These are phyloP conservation scores for Corythaixoides concolor DNA, from an alignment of 2,113 vertebrate species.

Conservation along the genomic window DNA sequence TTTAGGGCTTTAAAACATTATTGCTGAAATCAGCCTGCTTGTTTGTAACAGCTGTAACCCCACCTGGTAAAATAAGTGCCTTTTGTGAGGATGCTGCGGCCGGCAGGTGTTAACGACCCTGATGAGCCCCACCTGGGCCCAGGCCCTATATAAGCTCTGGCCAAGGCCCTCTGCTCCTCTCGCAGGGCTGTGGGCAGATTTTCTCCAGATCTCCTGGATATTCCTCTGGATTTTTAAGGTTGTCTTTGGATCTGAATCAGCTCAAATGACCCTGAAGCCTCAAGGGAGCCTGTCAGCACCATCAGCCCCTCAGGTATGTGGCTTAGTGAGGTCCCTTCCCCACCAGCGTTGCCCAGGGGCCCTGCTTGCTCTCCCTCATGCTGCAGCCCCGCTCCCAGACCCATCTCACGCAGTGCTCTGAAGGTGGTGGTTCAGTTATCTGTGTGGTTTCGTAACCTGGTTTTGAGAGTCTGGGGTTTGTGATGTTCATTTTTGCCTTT, in stretches of 20 bases:
- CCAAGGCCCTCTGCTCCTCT: fast-evolving
- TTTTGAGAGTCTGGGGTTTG: not conserved
- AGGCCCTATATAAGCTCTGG: not conserved
- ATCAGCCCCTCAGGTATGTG: fast-evolving
- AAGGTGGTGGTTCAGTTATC: fast-evolving
- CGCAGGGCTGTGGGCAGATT: fast-evolving
- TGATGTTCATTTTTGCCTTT: fast-evolving
- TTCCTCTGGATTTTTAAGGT: fast-evolving
- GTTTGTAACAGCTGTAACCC: not conserved
- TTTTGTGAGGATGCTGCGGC: not conserved
- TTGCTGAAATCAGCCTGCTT: not conserved
- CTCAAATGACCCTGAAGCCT: fast-evolving
- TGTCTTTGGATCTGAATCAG: fast-evolving
- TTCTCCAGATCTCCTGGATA: fast-evolving
- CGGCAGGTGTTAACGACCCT: not conserved
- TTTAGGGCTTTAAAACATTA: not conserved
- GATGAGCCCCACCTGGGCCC: not conserved
- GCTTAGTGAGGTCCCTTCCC: fast-evolving
- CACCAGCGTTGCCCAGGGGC: fast-evolving
- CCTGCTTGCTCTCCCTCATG: fast-evolving
- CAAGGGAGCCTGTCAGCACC: fast-evolving
- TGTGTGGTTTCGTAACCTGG: fast-evolving
- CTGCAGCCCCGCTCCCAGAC: fast-evolving
- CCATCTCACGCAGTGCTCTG: fast-evolving
- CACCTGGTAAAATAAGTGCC: not conserved